Percentiles rank a stretch among this genome's conserved stretches.
Evolutionary conservation across 2,888 invertebrate species (phyloP).

Genomic region (Fragum sueziense): DNA sequence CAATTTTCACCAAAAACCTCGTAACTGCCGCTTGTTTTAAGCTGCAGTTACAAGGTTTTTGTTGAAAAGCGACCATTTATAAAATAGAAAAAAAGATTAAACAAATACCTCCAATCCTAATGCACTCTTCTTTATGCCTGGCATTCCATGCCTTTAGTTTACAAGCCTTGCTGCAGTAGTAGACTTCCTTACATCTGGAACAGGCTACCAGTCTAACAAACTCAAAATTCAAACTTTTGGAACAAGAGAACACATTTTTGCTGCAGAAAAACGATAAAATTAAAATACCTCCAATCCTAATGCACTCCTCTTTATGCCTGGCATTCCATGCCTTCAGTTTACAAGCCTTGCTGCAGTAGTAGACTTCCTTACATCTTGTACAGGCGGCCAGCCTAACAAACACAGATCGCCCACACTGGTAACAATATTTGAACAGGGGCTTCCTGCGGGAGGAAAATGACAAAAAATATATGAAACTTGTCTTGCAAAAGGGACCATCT

Average conservation of each 20-base stretch:
- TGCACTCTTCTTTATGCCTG: conserved; percentile 81
- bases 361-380: conserved; percentile 82
- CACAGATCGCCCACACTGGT: conserved; percentile 82
- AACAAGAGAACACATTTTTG: conserved; percentile 81
- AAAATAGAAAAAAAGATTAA: too few relatives aligned
- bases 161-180: conserved; percentile 82
- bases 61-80: too few relatives aligned
- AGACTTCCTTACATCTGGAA: conserved; percentile 82
- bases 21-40: too few relatives aligned
- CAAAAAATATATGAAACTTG: too few relatives aligned
- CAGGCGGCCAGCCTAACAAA: conserved; percentile 81
- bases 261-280: conserved; percentile 71
- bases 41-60: too few relatives aligned
- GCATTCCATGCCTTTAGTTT: conserved; percentile 81
- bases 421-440: conserved; percentile 81
- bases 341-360: conserved; percentile 82
- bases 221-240: conserved; percentile 82
- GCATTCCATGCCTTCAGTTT: conserved; percentile 81
- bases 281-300: conserved; percentile 77
- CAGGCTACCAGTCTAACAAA: conserved; percentile 81
- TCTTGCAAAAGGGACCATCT: too few relatives aligned
- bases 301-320: conserved; percentile 81
- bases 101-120: conserved; percentile 76
- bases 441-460: conserved; percentile 74
- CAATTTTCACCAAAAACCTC: too few relatives aligned